Evolutionary conservation across 2,113 vertebrate species (phyloP), one percentile per base, ranked within the genome.

Genomic region (Melanerpes formicivorus): DNA sequence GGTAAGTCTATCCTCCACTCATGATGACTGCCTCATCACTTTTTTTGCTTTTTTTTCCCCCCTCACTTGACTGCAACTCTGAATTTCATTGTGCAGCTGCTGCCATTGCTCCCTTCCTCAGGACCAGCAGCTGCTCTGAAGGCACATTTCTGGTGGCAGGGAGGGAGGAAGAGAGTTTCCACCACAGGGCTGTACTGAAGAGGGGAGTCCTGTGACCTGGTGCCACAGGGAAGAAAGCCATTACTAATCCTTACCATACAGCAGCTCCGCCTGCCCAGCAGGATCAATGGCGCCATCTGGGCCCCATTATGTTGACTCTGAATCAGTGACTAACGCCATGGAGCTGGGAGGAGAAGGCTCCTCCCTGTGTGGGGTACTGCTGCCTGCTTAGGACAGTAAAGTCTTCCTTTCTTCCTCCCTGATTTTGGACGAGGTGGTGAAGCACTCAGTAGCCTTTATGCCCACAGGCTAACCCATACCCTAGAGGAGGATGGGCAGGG

Each of bases 221-320:
- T 80, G 90, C 81, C 87, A 93, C 4, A 7, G 58, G 94, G 59
- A 92, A 94, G 69, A 89, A 87, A 95, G 63, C 54, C 72, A 91
- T 93, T 85, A 67, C 73, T 84, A 89, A 94, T 92, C 56, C 34
- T 54, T 48, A 40, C 50, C 3, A 6, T 66, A 59, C 46, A 87
- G 74, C 4, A 3, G 83, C 80, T 93, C 85, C 21, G 22, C 96
- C 94, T 96, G 94, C 84, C 88, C 94, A 84, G 78, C 90, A 86
- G 90, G 93, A 95, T 93, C 81, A 58, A 90, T 64, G 95, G 94
- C 90, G 80, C 93, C 94, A 91, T 86, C 88, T 90, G 67, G 5
- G 87, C 67, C 85, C 83, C 75, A 93, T 96, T 91, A 91, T 91
- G 92, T 95, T 92, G 86, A 94, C 85, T 91, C 67, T 80, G 84